Evolutionary conservation across 2,888 invertebrate genomes (phyloP).

Genomic region (Falcaria lacertinaria): DNA sequence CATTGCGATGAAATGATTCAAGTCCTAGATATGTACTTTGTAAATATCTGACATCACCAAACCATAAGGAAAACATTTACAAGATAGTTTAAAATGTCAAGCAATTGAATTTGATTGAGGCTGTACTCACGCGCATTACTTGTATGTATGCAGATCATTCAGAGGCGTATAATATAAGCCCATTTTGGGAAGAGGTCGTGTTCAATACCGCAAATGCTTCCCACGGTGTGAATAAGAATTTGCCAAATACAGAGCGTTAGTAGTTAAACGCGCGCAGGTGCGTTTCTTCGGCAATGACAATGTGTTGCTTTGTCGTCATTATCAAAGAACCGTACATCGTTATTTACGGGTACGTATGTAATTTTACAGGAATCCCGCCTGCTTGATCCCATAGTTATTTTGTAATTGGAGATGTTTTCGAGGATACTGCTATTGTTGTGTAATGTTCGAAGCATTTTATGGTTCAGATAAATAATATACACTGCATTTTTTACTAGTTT

Average conservation of each 20-base stretch:
- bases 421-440: conserved; percentile 6
- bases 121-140: neutral
- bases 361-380: conserved; percentile 49
- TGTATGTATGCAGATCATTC: neutral
- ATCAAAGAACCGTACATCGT: neutral
- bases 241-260: conserved; percentile 36
- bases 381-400: conserved; percentile 32
- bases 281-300: conserved; percentile 23
- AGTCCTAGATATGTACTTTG: neutral
- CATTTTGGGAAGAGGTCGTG: conserved; percentile 1
- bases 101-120: neutral
- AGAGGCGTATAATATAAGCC: neutral
- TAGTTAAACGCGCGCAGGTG: conserved; percentile 53
- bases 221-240: conserved; percentile 53
- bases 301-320: conserved; percentile 11
- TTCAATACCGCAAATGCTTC: conserved; percentile 30
- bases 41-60: neutral
- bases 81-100: neutral
- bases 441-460: conserved; percentile 19
- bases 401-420: conserved; percentile 16
- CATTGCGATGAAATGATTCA: neutral
- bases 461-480: conserved; percentile 13
- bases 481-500: too few relatives aligned
- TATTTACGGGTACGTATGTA: conserved; percentile 20
- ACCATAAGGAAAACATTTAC: neutral